Base-by-base conservation (phyloP, 2,888 invertebrate genomes). In the Lycia hirtaria region DNA sequence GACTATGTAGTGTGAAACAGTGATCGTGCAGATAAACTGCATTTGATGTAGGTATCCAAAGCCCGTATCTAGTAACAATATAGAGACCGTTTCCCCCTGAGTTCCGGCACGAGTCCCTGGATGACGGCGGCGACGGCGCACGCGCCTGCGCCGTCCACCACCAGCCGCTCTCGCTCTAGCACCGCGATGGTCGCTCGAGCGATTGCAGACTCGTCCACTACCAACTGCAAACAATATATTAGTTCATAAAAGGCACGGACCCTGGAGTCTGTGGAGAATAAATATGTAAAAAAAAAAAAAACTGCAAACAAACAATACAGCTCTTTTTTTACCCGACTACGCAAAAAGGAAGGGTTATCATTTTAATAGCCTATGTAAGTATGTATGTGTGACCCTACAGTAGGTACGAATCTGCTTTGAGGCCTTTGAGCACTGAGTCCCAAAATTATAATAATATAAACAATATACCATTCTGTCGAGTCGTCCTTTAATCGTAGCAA, bases 71-170 rank as follows among this genome's bases (percentile, higher is more conserved):
- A 32, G 32, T 6, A 35, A 2, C 9, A 10, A 14, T 32, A 37
- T 10, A 28, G 20, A 51, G 51, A 95, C 95, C 94, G 94, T 92
- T 96, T 96, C 19, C 96, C 96, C 66, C 93, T 91, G 33, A 96
- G 88, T 75, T 97, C 96, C 0, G 96, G 95, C 40, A 96, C 87
- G 17, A 94, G 93, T 0, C 95, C 95, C 58, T 95, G 94, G 73
- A 97, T 90, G 64, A 96, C 92, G 1, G 96, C 96, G 0, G 96
- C 97, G 32, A 97, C 77, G 0, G 95, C 95, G 49, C 94, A 93
- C 0, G 96, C 96, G 0, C 96, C 97, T 1, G 96, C 96, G 1
- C 96, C 96, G 81, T 97, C 97, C 2, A 96, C 96, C 12, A 97
- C 96, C 41, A 96, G 94, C 70, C 96, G 95, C 82, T 96, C 96